Percentiles rank a stretch among this genome's conserved stretches.
Evolutionary conservation across 1,140 invertebrate species (phyloP).

Genomic region (Caenorhabditis elegans): DNA sequence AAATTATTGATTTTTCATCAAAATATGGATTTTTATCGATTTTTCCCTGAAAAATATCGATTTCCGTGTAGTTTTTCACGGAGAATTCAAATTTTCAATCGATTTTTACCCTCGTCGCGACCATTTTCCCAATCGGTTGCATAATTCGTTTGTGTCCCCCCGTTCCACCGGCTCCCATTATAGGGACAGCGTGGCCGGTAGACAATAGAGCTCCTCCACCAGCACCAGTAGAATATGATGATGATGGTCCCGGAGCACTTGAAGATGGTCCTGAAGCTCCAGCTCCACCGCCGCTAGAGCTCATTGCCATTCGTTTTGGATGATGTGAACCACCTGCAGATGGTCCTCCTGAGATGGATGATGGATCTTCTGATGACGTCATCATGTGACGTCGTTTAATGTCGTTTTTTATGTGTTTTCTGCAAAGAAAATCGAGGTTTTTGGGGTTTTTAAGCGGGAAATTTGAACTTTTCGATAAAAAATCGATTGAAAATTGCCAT

Average conservation of each 20-base stretch:
- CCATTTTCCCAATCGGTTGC: not conserved
- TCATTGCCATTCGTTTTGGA: not conserved
- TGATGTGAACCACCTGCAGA: not conserved
- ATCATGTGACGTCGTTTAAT: conserved; percentile 49
- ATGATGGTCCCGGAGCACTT: too few relatives aligned
- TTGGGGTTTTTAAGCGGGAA: not conserved
- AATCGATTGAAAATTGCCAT: too few relatives aligned
- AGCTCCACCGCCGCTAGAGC: too few relatives aligned
- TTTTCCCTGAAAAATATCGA: too few relatives aligned
- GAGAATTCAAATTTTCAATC: not conserved
- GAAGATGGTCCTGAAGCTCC: too few relatives aligned
- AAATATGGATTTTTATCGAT: too few relatives aligned
- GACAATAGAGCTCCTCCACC: too few relatives aligned
- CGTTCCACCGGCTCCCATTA: too few relatives aligned
- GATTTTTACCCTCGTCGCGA: not conserved
- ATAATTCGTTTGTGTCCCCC: not conserved
- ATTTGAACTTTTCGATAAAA: not conserved
- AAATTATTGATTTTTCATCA: too few relatives aligned
- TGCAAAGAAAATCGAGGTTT: conserved; percentile 25
- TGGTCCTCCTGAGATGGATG: too few relatives aligned
- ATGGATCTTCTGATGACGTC: conserved; percentile 15
- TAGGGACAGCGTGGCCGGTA: not conserved
- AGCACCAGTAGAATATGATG: too few relatives aligned
- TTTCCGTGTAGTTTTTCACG: too few relatives aligned
- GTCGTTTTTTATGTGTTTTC: conserved; percentile 50